Conservation (phyloP, 2,888 invertebrate species). For the Sicus ferrugineus region DNA sequence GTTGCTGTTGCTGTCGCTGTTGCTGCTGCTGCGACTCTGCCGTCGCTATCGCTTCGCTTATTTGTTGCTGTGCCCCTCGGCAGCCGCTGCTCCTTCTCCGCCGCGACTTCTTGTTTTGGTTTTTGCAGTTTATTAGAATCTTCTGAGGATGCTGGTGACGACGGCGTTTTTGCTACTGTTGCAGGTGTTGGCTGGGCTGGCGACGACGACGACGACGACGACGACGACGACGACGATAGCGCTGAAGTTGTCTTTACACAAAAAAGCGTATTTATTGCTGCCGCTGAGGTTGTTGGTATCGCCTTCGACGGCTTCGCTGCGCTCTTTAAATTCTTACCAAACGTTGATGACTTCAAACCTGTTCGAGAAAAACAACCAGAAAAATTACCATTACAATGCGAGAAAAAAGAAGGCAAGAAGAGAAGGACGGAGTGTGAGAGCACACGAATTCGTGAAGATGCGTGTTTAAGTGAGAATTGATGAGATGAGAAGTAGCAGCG, state of each 20-base stretch:
- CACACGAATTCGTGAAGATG: neutral
- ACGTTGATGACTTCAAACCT: slow-evolving; percentile 60
- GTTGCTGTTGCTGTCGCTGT: slow-evolving; percentile 38
- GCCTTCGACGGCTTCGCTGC: slow-evolving; percentile 43
- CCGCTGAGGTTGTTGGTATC: slow-evolving; percentile 36
- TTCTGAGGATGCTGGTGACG: neutral
- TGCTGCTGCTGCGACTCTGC: slow-evolving; percentile 22
- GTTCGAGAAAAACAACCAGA: slow-evolving; percentile 33
- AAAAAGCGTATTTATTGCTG: slow-evolving; percentile 31
- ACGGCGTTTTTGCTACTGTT: slow-evolving; percentile 30
- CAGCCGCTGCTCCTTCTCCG: neutral
- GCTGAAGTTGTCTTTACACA: slow-evolving; percentile 41
- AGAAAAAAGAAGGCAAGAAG: neutral
- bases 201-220: slow-evolving; percentile 37
- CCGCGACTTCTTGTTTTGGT: neutral
- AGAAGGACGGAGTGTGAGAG: slow-evolving; percentile 3
- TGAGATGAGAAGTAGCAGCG: neutral
- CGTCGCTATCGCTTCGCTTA: slow-evolving; percentile 40
- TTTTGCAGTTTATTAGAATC: slow-evolving; percentile 23
- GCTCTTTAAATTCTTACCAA: slow-evolving; percentile 58
- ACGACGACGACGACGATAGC: slow-evolving; percentile 38
- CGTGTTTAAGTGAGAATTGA: neutral
- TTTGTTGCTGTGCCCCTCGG: slow-evolving; percentile 29
- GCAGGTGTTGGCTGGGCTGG: slow-evolving; percentile 38
- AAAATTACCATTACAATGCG: neutral